Conservation (phyloP, 2,113 vertebrate genomes). For the Delphinus delphis region DNA sequence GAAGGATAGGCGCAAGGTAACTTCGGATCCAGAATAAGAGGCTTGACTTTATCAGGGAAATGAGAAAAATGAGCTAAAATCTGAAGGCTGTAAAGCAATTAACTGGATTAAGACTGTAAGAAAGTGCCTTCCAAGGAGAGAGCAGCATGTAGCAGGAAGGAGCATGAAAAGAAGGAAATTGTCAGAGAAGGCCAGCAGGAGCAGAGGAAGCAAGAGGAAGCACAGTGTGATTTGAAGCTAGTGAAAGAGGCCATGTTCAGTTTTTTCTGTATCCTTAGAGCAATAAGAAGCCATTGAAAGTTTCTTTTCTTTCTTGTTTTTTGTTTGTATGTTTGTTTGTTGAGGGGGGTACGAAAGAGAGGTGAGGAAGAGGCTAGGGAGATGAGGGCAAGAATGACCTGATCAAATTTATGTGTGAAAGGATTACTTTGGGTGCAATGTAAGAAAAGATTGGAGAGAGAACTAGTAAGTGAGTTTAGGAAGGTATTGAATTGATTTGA, state of each 20-base stretch:
- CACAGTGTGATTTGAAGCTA: too few relatives aligned
- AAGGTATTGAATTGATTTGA: too few relatives aligned
- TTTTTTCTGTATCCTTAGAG: too few relatives aligned
- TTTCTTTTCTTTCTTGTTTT: too few relatives aligned
- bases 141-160: neutral
- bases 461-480: neutral
- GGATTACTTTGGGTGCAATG: neutral
- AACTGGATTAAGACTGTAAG: neutral
- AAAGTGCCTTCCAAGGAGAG: neutral
- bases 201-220: too few relatives aligned
- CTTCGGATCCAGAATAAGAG: neutral
- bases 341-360: neutral
- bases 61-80: neutral
- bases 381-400: neutral
- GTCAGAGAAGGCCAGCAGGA: too few relatives aligned
- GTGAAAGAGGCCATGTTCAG: too few relatives aligned
- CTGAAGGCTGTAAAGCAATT: neutral
- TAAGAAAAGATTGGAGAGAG: neutral
- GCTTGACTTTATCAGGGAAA: neutral
- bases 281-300: too few relatives aligned
- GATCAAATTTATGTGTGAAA: neutral
- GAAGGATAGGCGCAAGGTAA: neutral
- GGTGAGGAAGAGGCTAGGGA: neutral
- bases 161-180: too few relatives aligned
- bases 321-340: too few relatives aligned